These are phyloP conservation scores for Unio pictorum DNA, from an alignment of 2,888 invertebrate genomes.

Conservation along the genomic window DNA sequence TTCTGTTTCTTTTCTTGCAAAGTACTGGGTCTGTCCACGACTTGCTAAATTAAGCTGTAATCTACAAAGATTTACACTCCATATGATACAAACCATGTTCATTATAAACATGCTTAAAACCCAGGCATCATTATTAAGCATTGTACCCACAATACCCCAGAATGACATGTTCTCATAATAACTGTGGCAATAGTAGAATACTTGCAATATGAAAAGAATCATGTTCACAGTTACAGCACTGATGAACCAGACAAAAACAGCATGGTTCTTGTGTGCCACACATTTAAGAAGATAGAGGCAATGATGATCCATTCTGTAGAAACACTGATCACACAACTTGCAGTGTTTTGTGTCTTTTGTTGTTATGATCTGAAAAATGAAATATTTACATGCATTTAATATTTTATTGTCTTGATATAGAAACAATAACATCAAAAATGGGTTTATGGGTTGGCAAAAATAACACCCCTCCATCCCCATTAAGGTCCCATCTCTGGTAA, in stretches of 20 bases:
- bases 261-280: slow-evolving; percentile 64
- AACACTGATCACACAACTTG: slow-evolving; percentile 66
- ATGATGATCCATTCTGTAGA: slow-evolving; percentile 68
- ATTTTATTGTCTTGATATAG: too few relatives aligned
- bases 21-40: slow-evolving; percentile 58
- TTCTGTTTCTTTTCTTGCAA: slow-evolving; percentile 32
- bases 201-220: slow-evolving; percentile 46
- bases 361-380: slow-evolving; percentile 53
- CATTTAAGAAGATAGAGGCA: slow-evolving; percentile 69
- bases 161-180: slow-evolving; percentile 21
- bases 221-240: slow-evolving; percentile 47
- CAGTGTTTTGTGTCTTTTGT: slow-evolving; percentile 63
- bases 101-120: slow-evolving; percentile 52
- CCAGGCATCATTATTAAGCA: slow-evolving; percentile 56
- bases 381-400: background rate
- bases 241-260: slow-evolving; percentile 64
- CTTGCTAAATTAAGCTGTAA: slow-evolving; percentile 59
- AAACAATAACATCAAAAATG: too few relatives aligned
- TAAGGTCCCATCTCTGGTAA: too few relatives aligned
- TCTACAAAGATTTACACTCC: slow-evolving; percentile 56
- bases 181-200: slow-evolving; percentile 24
- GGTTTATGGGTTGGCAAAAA: too few relatives aligned
- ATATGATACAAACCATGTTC: slow-evolving; percentile 56
- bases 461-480: too few relatives aligned
- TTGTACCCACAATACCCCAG: slow-evolving; percentile 26